phyloP scores from a whole-genome alignment of 2,113 vertebrate genomes.

The Anoplopoma fimbria region DNA sequence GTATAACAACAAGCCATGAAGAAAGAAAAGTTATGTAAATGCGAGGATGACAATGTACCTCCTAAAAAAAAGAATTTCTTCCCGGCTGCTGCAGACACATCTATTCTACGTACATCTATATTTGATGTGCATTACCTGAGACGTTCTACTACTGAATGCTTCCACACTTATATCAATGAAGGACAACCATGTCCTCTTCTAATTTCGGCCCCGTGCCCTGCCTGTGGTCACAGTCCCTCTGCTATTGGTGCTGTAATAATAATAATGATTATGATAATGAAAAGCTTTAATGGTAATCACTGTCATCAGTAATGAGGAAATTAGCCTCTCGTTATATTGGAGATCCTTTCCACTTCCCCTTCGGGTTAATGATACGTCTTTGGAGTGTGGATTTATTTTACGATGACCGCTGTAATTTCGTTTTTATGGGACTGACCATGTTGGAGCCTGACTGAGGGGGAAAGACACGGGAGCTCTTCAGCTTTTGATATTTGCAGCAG shows the following conservation, averaged over 20 bases:
- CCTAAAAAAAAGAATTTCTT: too few relatives aligned
- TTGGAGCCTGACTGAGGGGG: neutral
- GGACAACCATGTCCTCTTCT: neutral
- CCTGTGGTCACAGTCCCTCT: conserved; percentile 27
- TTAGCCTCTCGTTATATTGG: conserved; percentile 39
- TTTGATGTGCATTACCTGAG: too few relatives aligned
- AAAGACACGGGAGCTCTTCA: neutral
- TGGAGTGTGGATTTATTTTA: conserved; percentile 56
- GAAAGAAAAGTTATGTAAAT: too few relatives aligned
- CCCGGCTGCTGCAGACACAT: too few relatives aligned
- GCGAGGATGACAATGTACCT: too few relatives aligned
- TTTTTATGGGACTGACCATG: conserved; percentile 12
- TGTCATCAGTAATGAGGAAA: conserved; percentile 53
- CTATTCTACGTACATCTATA: too few relatives aligned
- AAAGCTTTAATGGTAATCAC: conserved; percentile 55
- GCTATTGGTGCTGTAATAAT: conserved; percentile 61
- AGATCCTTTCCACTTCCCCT: conserved; percentile 28
- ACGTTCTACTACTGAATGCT: neutral
- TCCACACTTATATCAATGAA: neutral
- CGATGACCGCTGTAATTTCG: conserved; percentile 26
- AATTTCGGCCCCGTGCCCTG: conserved; percentile 3
- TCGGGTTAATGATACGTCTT: conserved; percentile 57
- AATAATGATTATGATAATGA: conserved; percentile 66
- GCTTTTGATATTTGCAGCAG: conserved; percentile 2
- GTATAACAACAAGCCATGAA: too few relatives aligned